Percentiles rank a stretch among this genome's conserved stretches.
Conservation (phyloP, 2,888 invertebrate species). For the Limnephilus rhombicus region DNA sequence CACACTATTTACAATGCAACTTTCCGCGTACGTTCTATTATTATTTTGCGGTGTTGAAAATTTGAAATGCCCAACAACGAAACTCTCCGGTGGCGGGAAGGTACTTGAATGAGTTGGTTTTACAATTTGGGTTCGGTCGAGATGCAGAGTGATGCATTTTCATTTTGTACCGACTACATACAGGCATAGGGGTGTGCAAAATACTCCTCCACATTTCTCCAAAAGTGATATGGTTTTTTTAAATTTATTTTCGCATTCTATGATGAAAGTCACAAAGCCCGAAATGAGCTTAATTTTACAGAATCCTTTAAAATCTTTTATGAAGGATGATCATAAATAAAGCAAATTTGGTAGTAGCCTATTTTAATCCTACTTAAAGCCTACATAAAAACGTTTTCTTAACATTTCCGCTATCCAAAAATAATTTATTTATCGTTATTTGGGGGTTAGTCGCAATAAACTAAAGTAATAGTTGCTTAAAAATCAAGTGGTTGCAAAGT, state of each 20-base stretch:
- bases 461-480: not conserved
- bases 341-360: no score
- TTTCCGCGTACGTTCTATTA: constrained; percentile 24
- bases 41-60: constrained; percentile 33
- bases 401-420: not conserved
- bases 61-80: constrained; percentile 31
- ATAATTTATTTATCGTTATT: not conserved
- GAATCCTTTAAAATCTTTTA: no score
- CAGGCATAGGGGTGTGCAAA: not conserved
- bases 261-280: not conserved
- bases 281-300: no score
- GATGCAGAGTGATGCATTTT: constrained; percentile 34
- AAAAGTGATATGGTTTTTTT: not conserved
- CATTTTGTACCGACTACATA: not conserved
- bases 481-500: not conserved
- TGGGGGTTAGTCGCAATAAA: not conserved
- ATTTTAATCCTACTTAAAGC: not conserved
- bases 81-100: not conserved
- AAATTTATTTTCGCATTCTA: not conserved
- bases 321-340: no score
- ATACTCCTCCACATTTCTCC: not conserved
- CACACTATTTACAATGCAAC: constrained; percentile 22
- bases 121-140: constrained; percentile 23
- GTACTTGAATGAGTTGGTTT: constrained; percentile 34
- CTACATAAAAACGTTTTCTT: not conserved